A percentile compares a stretch with the other conserved stretches of the same genome.
phyloP scores from a whole-genome alignment of 1,140 invertebrate genomes.

The Antheraea pernyi region DNA sequence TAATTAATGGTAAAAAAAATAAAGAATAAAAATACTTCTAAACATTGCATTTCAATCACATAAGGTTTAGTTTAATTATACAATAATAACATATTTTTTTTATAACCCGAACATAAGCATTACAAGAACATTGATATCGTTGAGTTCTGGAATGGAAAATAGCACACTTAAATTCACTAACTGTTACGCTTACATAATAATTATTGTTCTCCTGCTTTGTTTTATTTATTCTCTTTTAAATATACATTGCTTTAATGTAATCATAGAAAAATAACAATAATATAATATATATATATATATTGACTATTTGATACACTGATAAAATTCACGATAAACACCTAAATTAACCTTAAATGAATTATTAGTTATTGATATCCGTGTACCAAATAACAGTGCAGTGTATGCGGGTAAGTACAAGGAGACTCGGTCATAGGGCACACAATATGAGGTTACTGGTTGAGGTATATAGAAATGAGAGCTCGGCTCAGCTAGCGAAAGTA shows the following conservation, averaged over 20 bases:
- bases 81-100: constrained; percentile 77
- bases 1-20: constrained; percentile 76
- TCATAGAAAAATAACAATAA: constrained; percentile 77
- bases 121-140: constrained; percentile 78
- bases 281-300: constrained; percentile 48
- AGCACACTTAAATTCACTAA: constrained; percentile 79
- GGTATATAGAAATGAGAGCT: constrained; percentile 63
- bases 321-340: constrained; percentile 68
- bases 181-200: constrained; percentile 79
- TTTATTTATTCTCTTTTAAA: constrained; percentile 48
- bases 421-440: constrained; percentile 52
- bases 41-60: constrained; percentile 80
- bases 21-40: constrained; percentile 79
- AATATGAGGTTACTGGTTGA: constrained; percentile 68
- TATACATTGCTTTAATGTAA: constrained; percentile 77
- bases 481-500: constrained; percentile 15
- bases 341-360: constrained; percentile 64
- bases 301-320: constrained; percentile 69
- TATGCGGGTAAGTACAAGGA: constrained; percentile 63
- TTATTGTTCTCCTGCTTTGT: constrained; percentile 78
- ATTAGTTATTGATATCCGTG: constrained; percentile 44
- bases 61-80: constrained; percentile 78
- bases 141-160: constrained; percentile 79
- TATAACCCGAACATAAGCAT: constrained; percentile 76
- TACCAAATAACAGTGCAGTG: constrained; percentile 77